A percentile compares a stretch with the other conserved stretches of the same genome.
phyloP scores from a whole-genome alignment of 2,888 invertebrate species.

The Mayetiola destructor region DNA sequence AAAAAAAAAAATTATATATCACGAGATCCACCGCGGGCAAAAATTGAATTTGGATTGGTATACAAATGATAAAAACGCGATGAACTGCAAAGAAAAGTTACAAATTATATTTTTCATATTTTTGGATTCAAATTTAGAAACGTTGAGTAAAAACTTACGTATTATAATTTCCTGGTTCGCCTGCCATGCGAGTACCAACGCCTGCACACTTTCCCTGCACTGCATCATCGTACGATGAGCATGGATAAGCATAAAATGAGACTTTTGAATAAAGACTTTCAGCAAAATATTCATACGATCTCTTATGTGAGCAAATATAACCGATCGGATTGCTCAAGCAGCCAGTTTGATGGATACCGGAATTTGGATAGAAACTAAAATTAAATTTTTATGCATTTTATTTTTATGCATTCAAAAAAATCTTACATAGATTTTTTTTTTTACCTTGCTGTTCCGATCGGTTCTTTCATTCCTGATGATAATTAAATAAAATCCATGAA shows the following conservation, averaged over 20 bases:
- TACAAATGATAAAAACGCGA: background rate
- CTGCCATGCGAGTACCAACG: background rate
- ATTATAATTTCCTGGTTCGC: constrained; percentile 11
- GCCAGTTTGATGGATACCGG: constrained; percentile 19
- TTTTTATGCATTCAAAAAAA: too few species aligned
- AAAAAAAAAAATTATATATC: background rate
- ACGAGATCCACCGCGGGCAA: background rate
- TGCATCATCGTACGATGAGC: background rate
- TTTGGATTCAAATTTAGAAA: too few species aligned
- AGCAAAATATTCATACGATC: constrained; percentile 32
- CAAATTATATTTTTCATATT: too few species aligned
- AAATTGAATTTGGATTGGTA: background rate
- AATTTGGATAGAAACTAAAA: constrained; percentile 25
- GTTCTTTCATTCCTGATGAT: constrained; percentile 19
- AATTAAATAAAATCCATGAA: too few species aligned
- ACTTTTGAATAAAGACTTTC: constrained; percentile 27
- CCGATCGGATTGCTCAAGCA: constrained; percentile 18
- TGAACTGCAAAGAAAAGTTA: too few species aligned
- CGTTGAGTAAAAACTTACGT: constrained; percentile 13
- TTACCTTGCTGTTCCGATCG: constrained; percentile 22
- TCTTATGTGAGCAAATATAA: constrained; percentile 18
- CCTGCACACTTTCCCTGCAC: background rate
- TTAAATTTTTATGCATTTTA: too few species aligned
- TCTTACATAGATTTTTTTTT: too few species aligned
- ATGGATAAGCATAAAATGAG: constrained; percentile 22